These are phyloP conservation scores for Selene dorsalis DNA, from an alignment of 2,797 vertebrate species.

Conservation along the genomic window DNA sequence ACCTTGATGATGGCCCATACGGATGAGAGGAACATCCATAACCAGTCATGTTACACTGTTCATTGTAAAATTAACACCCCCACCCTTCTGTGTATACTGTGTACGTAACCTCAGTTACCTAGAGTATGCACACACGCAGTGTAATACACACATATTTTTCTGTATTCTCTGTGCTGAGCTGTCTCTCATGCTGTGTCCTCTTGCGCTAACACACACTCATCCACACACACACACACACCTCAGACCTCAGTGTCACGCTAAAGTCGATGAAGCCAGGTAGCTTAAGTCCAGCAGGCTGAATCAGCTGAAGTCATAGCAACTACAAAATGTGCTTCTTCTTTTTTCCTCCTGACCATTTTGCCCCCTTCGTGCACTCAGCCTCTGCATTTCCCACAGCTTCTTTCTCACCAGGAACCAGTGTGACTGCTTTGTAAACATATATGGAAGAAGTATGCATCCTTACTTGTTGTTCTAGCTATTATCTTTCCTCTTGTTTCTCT, in stretches of 20 bases:
- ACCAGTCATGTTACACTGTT: neutral
- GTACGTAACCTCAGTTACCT: neutral
- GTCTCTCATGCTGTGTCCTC: neutral
- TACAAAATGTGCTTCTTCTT: neutral
- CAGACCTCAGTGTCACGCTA: neutral
- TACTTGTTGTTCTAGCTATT: neutral
- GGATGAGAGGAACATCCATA: neutral
- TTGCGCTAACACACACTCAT: neutral
- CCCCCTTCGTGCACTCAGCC: neutral
- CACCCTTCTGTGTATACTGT: too few relatives aligned
- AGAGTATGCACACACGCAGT: neutral
- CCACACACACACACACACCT: neutral
- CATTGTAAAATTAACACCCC: too few relatives aligned
- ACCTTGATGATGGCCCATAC: neutral
- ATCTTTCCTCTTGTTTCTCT: neutral
- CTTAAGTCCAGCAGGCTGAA: neutral
- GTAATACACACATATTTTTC: neutral
- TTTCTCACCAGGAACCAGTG: neutral
- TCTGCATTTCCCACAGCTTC: conserved; percentile 2
- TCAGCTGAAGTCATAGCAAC: neutral
- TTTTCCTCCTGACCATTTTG: neutral
- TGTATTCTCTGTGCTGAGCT: too few relatives aligned
- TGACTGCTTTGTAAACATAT: neutral
- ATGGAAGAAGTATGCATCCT: neutral
- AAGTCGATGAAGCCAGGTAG: neutral